phyloP scores from a whole-genome alignment of 2,113 vertebrate genomes.

The Desmodus rotundus region DNA sequence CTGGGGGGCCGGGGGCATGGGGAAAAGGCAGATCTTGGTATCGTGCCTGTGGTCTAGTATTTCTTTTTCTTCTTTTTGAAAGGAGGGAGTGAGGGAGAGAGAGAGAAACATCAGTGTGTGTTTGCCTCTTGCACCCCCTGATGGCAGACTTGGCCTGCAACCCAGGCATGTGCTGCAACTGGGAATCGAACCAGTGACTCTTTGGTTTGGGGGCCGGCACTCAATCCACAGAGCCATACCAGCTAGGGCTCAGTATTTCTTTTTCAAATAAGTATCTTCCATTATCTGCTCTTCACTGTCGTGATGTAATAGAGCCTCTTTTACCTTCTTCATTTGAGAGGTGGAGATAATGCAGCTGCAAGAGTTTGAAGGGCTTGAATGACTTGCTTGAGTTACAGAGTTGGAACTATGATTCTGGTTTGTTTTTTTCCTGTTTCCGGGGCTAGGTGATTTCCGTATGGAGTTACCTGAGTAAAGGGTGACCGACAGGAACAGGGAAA shows the following conservation, averaged over 20 bases:
- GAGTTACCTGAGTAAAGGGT: neutral
- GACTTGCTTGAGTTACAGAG: neutral
- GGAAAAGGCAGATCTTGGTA: neutral
- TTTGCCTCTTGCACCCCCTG: too few relatives aligned
- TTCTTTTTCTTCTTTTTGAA: neutral
- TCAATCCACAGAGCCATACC: too few relatives aligned
- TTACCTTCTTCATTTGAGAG: neutral
- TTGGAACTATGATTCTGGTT: neutral
- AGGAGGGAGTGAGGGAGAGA: too few relatives aligned
- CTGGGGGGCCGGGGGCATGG: too few relatives aligned
- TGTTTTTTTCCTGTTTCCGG: neutral
- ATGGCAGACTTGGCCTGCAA: too few relatives aligned
- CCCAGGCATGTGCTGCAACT: too few relatives aligned
- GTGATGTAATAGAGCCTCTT: neutral
- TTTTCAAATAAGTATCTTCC: neutral
- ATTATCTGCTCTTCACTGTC: neutral
- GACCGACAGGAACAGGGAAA: neutral
- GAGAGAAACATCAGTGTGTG: too few relatives aligned
- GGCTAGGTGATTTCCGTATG: neutral
- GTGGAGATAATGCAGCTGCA: neutral
- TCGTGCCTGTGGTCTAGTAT: neutral
- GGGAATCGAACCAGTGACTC: too few relatives aligned
- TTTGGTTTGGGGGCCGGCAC: too few relatives aligned
- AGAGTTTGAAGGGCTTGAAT: neutral
- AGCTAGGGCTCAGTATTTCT: neutral